Conservation (phyloP, 2,113 vertebrate genomes). For the Coptodon bakossiorum region DNA sequence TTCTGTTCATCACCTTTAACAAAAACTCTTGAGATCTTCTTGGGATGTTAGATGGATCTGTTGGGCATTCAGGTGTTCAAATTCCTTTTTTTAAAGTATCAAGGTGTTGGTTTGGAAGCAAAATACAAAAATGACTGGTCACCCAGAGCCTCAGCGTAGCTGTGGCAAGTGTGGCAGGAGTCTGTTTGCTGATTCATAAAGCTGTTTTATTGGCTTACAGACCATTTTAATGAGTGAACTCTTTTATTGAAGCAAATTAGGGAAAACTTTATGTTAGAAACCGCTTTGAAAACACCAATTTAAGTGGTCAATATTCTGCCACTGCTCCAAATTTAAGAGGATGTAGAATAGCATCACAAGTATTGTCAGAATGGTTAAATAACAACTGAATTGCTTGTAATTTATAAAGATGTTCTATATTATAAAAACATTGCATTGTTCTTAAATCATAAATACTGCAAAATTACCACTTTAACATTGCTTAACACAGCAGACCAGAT, state of each 20-base stretch:
- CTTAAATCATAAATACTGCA: neutral
- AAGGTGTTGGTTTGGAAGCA: neutral
- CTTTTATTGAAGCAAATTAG: neutral
- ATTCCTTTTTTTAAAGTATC: neutral
- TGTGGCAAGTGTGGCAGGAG: neutral
- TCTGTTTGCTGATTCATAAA: neutral
- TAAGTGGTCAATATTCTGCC: neutral
- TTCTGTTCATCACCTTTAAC: accelerated
- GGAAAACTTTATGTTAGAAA: neutral
- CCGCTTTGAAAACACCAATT: neutral
- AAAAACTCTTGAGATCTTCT: neutral
- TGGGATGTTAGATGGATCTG: neutral
- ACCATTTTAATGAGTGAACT: neutral
- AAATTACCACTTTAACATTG: neutral
- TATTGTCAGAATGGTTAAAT: neutral
- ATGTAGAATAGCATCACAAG: neutral
- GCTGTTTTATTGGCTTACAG: neutral
- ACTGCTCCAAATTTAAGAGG: neutral
- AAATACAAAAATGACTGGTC: accelerated
- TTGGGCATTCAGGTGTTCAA: neutral
- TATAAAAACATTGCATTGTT: neutral
- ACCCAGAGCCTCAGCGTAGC: neutral
- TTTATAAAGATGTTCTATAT: neutral
- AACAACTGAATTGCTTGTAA: neutral
- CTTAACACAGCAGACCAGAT: neutral